A percentile compares a stretch with the other conserved stretches of the same genome.
These are phyloP conservation scores for Microhierax caerulescens DNA, from an alignment of 2,797 vertebrate genomes.

Conservation along the genomic window DNA sequence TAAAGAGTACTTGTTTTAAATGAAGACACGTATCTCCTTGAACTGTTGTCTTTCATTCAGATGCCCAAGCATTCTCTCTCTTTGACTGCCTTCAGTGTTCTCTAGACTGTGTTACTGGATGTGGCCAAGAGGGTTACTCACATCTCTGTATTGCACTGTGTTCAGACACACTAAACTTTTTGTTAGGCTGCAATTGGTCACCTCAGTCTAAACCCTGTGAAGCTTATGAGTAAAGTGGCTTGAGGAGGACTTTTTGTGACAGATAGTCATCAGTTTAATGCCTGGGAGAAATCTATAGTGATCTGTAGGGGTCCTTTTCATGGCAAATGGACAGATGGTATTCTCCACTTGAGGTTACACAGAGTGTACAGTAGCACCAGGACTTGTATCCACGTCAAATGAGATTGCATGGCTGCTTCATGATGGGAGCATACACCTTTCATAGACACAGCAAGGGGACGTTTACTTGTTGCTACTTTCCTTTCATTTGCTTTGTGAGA, in stretches of 20 bases:
- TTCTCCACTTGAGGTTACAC: neutral
- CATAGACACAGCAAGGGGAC: neutral
- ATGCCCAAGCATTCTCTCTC: neutral
- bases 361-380: neutral
- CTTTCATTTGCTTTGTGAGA: constrained; percentile 30
- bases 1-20: constrained; percentile 51
- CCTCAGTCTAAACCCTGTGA: constrained; percentile 63
- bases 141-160: constrained; percentile 39
- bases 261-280: constrained; percentile 64
- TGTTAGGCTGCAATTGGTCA: constrained; percentile 64
- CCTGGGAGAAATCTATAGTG: neutral
- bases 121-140: constrained; percentile 73
- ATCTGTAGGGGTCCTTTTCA: neutral
- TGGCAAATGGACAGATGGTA: neutral
- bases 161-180: constrained; percentile 70
- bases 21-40: neutral
- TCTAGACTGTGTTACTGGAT: constrained; percentile 65
- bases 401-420: neutral
- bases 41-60: constrained; percentile 11
- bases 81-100: constrained; percentile 53
- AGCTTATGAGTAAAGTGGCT: constrained; percentile 55
- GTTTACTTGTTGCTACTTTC: constrained; percentile 2
- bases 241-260: constrained; percentile 52
- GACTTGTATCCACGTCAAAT: neutral
- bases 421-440: constrained; percentile 44